Base-by-base conservation (phyloP, 2,888 invertebrate genomes). In the Aelia acuminata region DNA sequence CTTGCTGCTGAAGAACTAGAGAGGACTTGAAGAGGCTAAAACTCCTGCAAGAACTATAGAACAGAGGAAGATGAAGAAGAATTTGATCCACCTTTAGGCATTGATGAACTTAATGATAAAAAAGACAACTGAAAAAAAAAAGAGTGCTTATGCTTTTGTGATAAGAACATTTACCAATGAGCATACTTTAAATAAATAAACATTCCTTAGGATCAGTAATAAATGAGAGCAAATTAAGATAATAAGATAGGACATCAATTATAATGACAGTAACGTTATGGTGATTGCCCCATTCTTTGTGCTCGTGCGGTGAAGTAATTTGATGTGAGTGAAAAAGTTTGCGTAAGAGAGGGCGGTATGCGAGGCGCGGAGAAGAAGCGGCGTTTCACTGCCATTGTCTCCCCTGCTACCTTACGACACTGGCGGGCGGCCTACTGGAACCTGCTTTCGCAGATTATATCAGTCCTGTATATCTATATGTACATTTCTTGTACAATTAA, bases 311-410 rank as follows among this genome's bases (percentile, higher is more conserved):
- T 57, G 57, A 57, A 57, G 26, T 57, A 57, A 57, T 57, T 57
- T 57, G 26, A 57, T 26, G 57, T 57, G 26, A 57, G 57, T 57
- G 57, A 35, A 75, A 75, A 75, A 75, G 75, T 75, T 75, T 75
- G 39, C 75, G 39, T 75, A 75, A 75, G 20, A 75, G 75, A 35
- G 75, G 35, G 39, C 39, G 75, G 39, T 43, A 75, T 75, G 75
- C 39, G 75, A 39, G 75, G 11, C 75, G 8, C 20, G 22, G 75
- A 22, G 75, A 75, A 75, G 75, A 75, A 43, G 35, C 39, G 39
- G 22, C 75, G 75, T 75, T 75, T 75, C 75, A 75, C 75, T 75
- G 75, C 39, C 75, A 75, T 75, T 75, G 75, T 75, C 75, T 75
- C 39, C 75, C 5, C 35, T 22, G 0, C 70, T 39, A 22, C 22